phyloP scores from a whole-genome alignment of 2,888 invertebrate species.

The Ditylenchus weischeri region DNA sequence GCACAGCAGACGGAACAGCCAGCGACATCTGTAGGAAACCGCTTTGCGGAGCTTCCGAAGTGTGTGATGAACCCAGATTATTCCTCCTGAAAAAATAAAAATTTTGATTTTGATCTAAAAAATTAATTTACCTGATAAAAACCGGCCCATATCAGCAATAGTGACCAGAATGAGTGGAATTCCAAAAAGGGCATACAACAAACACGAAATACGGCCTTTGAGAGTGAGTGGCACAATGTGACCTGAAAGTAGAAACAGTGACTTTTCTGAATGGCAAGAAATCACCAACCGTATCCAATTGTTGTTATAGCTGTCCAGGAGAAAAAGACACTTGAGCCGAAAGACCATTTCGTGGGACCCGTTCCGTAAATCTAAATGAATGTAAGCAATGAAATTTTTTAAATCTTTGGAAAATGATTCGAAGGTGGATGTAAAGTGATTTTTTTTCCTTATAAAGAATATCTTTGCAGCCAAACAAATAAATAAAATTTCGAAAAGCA shows the following conservation, averaged over 20 bases:
- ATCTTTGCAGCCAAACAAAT: no score
- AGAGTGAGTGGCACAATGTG: constrained; percentile 59
- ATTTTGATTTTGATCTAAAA: background rate
- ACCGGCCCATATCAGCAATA: constrained; percentile 59
- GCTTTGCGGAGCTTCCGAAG: constrained; percentile 39
- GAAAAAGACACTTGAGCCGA: constrained; percentile 57
- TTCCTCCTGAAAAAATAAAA: constrained; percentile 46
- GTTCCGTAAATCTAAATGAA: constrained; percentile 44
- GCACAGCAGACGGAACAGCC: constrained; percentile 32
- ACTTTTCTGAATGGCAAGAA: background rate
- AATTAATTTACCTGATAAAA: constrained; percentile 47
- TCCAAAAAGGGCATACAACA: constrained; percentile 57
- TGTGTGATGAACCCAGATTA: constrained; percentile 53
- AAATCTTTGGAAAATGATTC: no score
- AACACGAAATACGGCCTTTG: constrained; percentile 54
- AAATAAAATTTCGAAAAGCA: no score
- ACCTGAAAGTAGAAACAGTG: constrained; percentile 38
- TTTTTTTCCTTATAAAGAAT: no score
- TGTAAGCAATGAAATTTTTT: no score
- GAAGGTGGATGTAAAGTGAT: no score
- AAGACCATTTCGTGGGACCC: constrained; percentile 57
- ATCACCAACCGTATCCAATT: constrained; percentile 44
- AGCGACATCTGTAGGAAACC: constrained; percentile 34
- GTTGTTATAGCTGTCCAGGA: constrained; percentile 59
- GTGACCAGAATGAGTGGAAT: constrained; percentile 59